A percentile compares a stretch with the other conserved stretches of the same genome.
phyloP scores from a whole-genome alignment of 2,113 vertebrate genomes.

The Zosterops hypoxanthus region DNA sequence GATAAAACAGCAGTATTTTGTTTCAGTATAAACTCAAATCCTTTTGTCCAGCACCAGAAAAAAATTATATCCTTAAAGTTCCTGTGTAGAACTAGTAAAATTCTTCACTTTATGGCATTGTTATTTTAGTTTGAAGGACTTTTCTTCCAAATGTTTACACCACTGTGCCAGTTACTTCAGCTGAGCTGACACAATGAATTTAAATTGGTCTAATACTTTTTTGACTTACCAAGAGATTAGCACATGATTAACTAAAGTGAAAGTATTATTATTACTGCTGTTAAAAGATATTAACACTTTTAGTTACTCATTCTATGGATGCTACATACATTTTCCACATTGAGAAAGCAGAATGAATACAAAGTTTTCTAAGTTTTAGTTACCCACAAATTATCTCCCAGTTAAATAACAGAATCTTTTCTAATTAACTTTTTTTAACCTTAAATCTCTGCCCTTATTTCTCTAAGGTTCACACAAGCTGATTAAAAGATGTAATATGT shows the following conservation, averaged over 20 bases:
- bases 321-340: not conserved
- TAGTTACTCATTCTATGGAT: constrained; percentile 59
- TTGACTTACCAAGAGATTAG: constrained; percentile 78
- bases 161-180: constrained; percentile 57
- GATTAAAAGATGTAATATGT: not conserved
- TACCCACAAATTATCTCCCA: not conserved
- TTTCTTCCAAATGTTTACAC: constrained; percentile 66
- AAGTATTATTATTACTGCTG: constrained; percentile 75
- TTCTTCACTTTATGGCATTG: constrained; percentile 57
- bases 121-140: constrained; percentile 65
- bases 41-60: constrained; percentile 45
- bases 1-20: constrained; percentile 45
- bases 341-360: not conserved
- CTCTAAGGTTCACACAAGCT: not conserved
- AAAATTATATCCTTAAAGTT: constrained; percentile 50
- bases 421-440: not conserved
- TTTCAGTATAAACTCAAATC: constrained; percentile 42
- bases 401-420: not conserved
- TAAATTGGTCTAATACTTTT: constrained; percentile 76
- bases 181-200: constrained; percentile 74
- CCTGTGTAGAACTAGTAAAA: constrained; percentile 55
- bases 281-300: constrained; percentile 78
- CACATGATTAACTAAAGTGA: constrained; percentile 75
- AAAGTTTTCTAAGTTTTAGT: not conserved
- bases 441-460: not conserved